Evolutionary conservation across 2,888 invertebrate genomes (phyloP).

Genomic region (Pterostichus niger): DNA sequence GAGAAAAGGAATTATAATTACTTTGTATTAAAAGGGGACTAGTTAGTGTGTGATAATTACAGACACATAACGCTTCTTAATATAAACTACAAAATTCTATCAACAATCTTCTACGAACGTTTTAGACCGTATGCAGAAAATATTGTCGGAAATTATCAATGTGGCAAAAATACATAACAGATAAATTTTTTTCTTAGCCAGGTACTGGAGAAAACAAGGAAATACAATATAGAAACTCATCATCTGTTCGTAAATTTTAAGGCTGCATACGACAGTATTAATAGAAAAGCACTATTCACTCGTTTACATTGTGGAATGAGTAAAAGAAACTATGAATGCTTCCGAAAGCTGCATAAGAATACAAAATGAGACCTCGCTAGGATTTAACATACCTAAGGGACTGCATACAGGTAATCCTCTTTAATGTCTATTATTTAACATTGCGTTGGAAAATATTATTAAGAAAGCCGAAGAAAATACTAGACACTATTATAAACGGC

Average conservation of each 20-base stretch:
- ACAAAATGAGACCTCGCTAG: too few relatives aligned
- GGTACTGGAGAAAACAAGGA: slow-evolving; percentile 43
- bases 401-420: too few relatives aligned
- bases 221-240: slow-evolving; percentile 30
- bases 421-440: too few relatives aligned
- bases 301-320: too few relatives aligned
- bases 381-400: too few relatives aligned
- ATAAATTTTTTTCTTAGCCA: slow-evolving; percentile 64
- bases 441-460: too few relatives aligned
- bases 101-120: slow-evolving; percentile 33
- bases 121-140: slow-evolving; percentile 61
- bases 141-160: slow-evolving; percentile 15
- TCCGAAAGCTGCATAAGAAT: too few relatives aligned
- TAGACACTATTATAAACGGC: too few relatives aligned
- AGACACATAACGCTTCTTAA: slow-evolving; percentile 25
- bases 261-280: too few relatives aligned
- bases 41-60: slow-evolving; percentile 21
- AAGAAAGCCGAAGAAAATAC: too few relatives aligned
- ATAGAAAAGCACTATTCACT: too few relatives aligned
- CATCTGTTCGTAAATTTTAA: slow-evolving; percentile 64
- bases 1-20: slow-evolving; percentile 2
- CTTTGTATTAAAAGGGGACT: slow-evolving; percentile 34
- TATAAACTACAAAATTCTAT: slow-evolving; percentile 57
- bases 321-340: too few relatives aligned
- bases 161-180: slow-evolving; percentile 49